Conservation (phyloP, 2,888 invertebrate genomes). For the Drosophila engyochracea region DNA sequence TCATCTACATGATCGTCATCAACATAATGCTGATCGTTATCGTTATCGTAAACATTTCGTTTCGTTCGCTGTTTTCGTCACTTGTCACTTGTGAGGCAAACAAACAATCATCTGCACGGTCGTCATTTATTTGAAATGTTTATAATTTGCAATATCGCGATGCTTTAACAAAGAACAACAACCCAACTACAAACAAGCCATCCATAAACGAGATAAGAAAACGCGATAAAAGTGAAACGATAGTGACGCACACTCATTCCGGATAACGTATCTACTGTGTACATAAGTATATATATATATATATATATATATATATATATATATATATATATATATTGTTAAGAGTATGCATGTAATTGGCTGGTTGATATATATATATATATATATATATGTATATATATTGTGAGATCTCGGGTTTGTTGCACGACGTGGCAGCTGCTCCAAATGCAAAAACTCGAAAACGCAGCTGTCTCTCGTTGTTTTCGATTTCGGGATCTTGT, state of each 20-base stretch:
- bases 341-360: constrained; percentile 4
- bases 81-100: constrained; percentile 41
- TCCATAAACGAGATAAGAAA: constrained; percentile 67
- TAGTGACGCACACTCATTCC: constrained; percentile 63
- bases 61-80: constrained; percentile 23
- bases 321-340: neutral
- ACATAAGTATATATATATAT: neutral
- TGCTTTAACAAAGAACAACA: constrained; percentile 35
- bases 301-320: constrained; percentile 8
- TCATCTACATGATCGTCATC: neutral
- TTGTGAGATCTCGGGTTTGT: constrained; percentile 85
- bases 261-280: constrained; percentile 29
- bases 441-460: constrained; percentile 34
- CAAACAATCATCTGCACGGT: constrained; percentile 37
- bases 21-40: constrained; percentile 10
- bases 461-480: constrained; percentile 85
- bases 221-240: constrained; percentile 61
- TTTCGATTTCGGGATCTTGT: constrained; percentile 85
- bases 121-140: constrained; percentile 51
- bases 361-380: constrained; percentile 39
- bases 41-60: constrained; percentile 13
- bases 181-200: constrained; percentile 47
- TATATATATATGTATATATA: constrained; percentile 20
- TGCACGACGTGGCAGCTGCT: constrained; percentile 84
- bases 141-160: constrained; percentile 56